These are phyloP conservation scores for Platyscapa corneri DNA, from an alignment of 1,140 invertebrate genomes.

Conservation along the genomic window DNA sequence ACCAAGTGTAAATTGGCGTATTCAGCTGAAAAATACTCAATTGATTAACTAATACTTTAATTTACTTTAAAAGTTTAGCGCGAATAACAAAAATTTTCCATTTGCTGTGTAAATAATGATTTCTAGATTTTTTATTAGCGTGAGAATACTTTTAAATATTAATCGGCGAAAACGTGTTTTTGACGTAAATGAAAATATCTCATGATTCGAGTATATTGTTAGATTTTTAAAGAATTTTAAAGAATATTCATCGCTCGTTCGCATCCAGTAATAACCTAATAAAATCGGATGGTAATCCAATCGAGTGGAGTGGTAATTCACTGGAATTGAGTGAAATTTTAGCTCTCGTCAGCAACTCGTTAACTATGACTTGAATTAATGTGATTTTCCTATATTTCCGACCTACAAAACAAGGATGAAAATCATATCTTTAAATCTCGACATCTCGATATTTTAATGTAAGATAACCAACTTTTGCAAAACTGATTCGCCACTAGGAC, in stretches of 20 bases:
- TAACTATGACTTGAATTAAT: neutral
- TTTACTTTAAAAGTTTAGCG: neutral
- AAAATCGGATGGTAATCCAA: neutral
- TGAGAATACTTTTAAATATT: neutral
- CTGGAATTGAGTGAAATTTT: neutral
- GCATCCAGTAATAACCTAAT: neutral
- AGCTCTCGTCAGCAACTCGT: neutral
- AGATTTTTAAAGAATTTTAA: neutral
- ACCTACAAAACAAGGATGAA: neutral
- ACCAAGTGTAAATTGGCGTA: no score
- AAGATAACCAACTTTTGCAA: no score
- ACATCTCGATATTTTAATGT: neutral
- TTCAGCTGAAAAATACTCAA: no score
- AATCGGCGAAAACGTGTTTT: neutral
- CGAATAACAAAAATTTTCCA: neutral
- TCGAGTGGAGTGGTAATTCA: neutral
- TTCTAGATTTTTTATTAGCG: neutral
- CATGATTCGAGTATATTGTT: neutral
- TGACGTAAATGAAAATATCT: neutral
- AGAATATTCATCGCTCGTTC: neutral
- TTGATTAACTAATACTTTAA: no score
- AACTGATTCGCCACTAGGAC: no score
- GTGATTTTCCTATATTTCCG: neutral
- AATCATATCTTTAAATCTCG: neutral
- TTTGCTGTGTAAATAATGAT: neutral